phyloP scores from a whole-genome alignment of 1,140 invertebrate genomes.

The Hetaerina americana region DNA sequence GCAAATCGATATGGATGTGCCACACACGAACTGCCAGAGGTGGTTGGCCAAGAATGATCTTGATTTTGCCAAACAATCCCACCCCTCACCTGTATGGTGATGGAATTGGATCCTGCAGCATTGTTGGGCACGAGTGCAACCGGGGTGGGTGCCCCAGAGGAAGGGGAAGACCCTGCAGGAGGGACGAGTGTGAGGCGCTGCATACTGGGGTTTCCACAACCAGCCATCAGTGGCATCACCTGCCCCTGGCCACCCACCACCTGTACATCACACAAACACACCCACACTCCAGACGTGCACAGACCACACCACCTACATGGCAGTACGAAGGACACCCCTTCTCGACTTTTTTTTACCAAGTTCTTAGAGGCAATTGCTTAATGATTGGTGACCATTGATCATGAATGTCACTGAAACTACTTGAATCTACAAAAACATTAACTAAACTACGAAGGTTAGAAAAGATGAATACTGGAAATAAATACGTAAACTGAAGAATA shows the following conservation, averaged over 20 bases:
- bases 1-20: background rate
- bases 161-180: constrained; percentile 20
- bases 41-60: background rate
- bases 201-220: constrained; percentile 25
- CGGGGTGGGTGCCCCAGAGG: constrained; percentile 32
- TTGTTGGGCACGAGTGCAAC: constrained; percentile 38
- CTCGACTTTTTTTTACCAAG: too few species aligned
- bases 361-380: too few species aligned
- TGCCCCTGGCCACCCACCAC: constrained; percentile 34
- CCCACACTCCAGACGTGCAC: background rate
- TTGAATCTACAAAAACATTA: too few species aligned
- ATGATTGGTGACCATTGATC: too few species aligned
- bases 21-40: background rate
- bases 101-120: constrained; percentile 23
- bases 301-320: background rate
- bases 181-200: constrained; percentile 14
- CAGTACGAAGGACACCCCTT: too few species aligned
- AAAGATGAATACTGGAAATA: too few species aligned
- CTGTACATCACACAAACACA: constrained; percentile 23
- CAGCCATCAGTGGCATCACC: constrained; percentile 31
- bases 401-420: too few species aligned
- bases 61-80: background rate
- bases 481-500: too few species aligned
- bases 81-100: constrained; percentile 13
- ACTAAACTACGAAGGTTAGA: too few species aligned